Percentiles rank a stretch among this genome's conserved stretches.
Evolutionary conservation across 2,113 vertebrate species (phyloP).

Genomic region (Narcine bancroftii): DNA sequence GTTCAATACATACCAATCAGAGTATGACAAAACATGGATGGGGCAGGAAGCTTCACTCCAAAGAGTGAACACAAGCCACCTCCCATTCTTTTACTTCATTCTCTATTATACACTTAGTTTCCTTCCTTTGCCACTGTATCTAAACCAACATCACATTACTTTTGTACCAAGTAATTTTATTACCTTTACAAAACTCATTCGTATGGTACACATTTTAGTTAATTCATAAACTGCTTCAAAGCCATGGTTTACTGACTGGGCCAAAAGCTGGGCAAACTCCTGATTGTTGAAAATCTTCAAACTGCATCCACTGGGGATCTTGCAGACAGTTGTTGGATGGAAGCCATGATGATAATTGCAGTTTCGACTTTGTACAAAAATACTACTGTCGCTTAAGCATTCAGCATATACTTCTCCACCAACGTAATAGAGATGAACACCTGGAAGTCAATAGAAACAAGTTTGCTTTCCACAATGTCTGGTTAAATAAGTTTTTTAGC

Average conservation of each 20-base stretch:
- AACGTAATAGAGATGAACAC: conserved; percentile 93
- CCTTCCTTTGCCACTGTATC: not conserved
- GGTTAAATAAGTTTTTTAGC: not conserved
- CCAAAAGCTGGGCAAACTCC: conserved; percentile 91
- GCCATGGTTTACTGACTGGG: conserved; percentile 95
- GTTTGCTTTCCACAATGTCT: not conserved
- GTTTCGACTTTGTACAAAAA: conserved; percentile 97
- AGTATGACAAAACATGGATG: too few relatives aligned
- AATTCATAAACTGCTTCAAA: conserved; percentile 98
- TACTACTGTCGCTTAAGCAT: conserved; percentile 95
- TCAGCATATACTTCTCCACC: conserved; percentile 96
- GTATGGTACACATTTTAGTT: conserved; percentile 98
- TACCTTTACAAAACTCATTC: conserved; percentile 99
- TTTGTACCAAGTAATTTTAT: conserved; percentile 20
- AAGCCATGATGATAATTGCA: conserved; percentile 98
- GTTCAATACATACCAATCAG: too few relatives aligned
- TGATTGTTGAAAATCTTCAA: conserved; percentile 98
- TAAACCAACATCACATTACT: too few relatives aligned
- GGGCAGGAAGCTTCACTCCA: too few relatives aligned
- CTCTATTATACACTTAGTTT: not conserved
- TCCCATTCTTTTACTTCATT: not conserved
- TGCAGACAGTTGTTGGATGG: conserved; percentile 94
- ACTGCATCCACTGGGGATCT: conserved; percentile 95
- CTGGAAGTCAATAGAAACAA: conserved; percentile 50
- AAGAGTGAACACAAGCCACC: not conserved